Base-by-base conservation (phyloP, 2,113 vertebrate genomes). In the Chaetura pelagica region DNA sequence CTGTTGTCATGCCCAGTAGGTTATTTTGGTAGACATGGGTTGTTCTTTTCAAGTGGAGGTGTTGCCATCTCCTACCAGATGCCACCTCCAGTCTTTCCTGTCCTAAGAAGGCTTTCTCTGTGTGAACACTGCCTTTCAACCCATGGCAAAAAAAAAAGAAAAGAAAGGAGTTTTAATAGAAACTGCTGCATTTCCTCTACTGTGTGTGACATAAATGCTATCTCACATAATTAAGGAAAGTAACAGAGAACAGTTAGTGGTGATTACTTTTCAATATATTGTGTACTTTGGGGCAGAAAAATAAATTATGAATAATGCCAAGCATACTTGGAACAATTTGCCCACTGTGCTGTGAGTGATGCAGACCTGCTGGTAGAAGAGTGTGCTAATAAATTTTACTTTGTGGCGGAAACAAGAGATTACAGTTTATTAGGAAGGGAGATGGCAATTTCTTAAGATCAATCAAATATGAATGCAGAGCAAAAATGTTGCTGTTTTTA, bases 391-490 rank as follows among this genome's bases (percentile, higher is more conserved):
- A 97, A 91, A 95, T 97, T 95, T 97, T 97, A 95, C 91, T 93
- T 97, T 96, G 90, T 94, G 80, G 95, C 96, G 94, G 96, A 97
- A 97, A 96, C 88, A 92, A 94, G 94, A 96, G 96, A 97, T 97
- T 98, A 96, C 76, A 87, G 90, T 97, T 97, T 97, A 96, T 97
- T 97, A 96, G 79, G 89, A 94, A 97, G 96, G 64, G 91, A 95
- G 96, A 96, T 81, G 95, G 74, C 92, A 94, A 95, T 97, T 97
- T 97, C 97, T 97, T 97, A 96, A 94, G 96, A 94, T 96, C 95
- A 95, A 11, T 97, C 88, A 97, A 93, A 97, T 93, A 84, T 6
- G 82, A 92, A 90, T 20, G 87, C 63, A 40, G 71, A 87, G 61
- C 48, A 84, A 84, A 90, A 94, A 90, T 46, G n/a, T 85, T 94